These are phyloP conservation scores for Eurytemora carolleeae DNA, from an alignment of 1,140 invertebrate species.

Conservation along the genomic window DNA sequence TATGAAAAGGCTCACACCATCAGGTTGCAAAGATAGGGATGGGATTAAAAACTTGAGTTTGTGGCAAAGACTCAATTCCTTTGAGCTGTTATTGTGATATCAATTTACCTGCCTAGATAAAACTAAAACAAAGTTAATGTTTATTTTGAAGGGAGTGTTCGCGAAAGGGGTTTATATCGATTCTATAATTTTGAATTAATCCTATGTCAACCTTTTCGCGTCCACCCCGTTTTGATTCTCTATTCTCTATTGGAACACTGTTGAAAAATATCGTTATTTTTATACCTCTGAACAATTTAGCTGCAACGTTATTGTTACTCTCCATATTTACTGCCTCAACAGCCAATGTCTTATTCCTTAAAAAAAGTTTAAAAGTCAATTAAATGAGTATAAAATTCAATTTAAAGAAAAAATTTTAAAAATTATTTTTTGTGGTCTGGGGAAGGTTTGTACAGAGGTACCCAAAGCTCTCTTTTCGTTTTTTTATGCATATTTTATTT, in stretches of 20 bases:
- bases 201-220: not conserved
- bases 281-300: not conserved
- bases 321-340: not conserved
- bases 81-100: too few species aligned
- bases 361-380: too few species aligned
- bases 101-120: not conserved
- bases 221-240: not conserved
- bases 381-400: too few species aligned
- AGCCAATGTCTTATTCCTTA: not conserved
- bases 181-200: not conserved
- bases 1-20: too few species aligned
- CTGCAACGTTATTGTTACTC: not conserved
- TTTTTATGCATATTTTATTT: too few species aligned
- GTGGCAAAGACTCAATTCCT: too few species aligned
- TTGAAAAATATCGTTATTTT: not conserved
- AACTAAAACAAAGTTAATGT: not conserved
- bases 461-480: too few species aligned
- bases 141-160: not conserved
- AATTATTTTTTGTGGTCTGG: too few species aligned
- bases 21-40: too few species aligned
- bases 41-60: too few species aligned
- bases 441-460: too few species aligned
- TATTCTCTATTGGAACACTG: not conserved
- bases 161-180: not conserved
- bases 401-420: too few species aligned